Conservation (phyloP, 2,888 invertebrate species). For the Myopa tessellatipennis region DNA sequence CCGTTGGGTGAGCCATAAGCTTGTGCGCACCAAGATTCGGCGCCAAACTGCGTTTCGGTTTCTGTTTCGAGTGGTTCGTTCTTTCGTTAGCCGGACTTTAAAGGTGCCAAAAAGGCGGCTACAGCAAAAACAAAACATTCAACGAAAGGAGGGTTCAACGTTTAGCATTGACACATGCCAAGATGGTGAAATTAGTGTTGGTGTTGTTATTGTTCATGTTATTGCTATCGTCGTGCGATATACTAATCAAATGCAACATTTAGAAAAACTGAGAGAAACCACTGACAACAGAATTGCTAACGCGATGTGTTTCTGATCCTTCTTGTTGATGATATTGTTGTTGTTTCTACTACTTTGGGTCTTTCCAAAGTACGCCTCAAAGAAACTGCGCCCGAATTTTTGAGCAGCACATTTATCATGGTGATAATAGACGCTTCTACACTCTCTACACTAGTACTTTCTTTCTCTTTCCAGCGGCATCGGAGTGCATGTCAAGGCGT, state of each 20-base stretch:
- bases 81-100: neutral
- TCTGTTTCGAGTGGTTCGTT: neutral
- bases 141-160: slow-evolving; percentile 20
- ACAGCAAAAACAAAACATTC: slow-evolving; percentile 4
- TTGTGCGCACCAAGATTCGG: slow-evolving; percentile 8
- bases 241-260: too few relatives aligned
- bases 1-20: neutral
- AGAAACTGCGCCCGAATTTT: too few relatives aligned
- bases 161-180: slow-evolving; percentile 40
- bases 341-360: too few relatives aligned
- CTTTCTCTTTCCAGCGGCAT: neutral
- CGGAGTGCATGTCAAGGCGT: neutral
- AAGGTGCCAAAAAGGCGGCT: slow-evolving; percentile 40
- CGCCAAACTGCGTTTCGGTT: slow-evolving; percentile 24
- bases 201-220: too few relatives aligned
- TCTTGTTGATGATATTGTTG: too few relatives aligned
- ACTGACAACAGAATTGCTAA: too few relatives aligned
- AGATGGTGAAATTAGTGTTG: slow-evolving; percentile 2
- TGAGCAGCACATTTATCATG: too few relatives aligned
- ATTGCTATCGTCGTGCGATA: neutral
- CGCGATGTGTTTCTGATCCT: too few relatives aligned
- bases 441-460: neutral
- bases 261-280: too few relatives aligned
- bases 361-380: too few relatives aligned
- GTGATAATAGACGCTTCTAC: slow-evolving; percentile 35